Conservation (phyloP, 2,797 vertebrate genomes). For the Poecile montanus region DNA sequence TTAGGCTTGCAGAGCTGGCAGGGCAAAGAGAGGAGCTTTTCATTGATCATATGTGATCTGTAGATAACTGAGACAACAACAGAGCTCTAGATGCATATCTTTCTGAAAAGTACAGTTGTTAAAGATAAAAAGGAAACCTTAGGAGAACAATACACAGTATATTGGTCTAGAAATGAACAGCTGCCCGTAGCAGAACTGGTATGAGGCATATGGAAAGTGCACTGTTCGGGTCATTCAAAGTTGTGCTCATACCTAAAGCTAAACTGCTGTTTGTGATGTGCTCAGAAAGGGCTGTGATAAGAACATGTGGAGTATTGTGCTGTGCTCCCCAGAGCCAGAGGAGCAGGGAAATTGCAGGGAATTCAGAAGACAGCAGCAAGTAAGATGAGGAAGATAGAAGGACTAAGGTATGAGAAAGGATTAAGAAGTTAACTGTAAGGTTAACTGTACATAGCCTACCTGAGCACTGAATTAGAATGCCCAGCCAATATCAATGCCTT, state of each 20-base stretch:
- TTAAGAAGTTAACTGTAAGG: background rate
- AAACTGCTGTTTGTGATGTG: background rate
- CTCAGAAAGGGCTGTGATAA: background rate
- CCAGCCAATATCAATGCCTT: background rate
- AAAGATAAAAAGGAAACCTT: background rate
- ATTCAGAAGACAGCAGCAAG: background rate
- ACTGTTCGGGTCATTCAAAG: background rate
- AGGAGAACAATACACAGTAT: background rate
- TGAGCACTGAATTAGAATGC: background rate
- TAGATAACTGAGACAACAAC: background rate
- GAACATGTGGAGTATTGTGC: background rate
- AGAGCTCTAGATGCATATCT: background rate
- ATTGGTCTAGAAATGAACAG: background rate
- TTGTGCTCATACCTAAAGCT: background rate
- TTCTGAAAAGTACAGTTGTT: background rate
- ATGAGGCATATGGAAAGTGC: accelerated
- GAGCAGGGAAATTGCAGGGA: background rate
- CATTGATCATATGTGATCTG: background rate
- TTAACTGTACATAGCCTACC: background rate
- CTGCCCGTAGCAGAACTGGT: background rate
- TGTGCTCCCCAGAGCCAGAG: background rate
- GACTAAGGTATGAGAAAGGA: background rate
- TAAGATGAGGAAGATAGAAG: background rate
- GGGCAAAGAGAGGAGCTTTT: background rate
- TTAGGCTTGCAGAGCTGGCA: background rate